Conservation (phyloP, 1,140 invertebrate genomes). For the Papilio glaucus region DNA sequence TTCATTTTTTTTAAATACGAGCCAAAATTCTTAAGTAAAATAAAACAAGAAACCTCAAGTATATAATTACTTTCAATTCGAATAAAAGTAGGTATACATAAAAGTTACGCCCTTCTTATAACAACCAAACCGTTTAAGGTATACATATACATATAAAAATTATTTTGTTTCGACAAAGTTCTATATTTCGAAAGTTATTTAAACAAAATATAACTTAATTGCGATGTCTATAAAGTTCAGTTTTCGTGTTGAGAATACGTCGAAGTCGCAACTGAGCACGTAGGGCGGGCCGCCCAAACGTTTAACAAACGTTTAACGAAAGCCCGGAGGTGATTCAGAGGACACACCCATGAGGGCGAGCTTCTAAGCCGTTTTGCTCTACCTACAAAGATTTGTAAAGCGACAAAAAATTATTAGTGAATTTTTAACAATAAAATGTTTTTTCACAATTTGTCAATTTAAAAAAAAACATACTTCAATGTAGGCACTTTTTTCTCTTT, state of each 20-base stretch:
- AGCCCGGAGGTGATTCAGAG: conserved; percentile 67
- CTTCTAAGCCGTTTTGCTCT: conserved; percentile 39
- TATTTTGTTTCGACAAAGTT: conserved; percentile 58
- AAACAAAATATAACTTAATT: conserved; percentile 42
- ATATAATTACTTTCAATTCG: conserved; percentile 29
- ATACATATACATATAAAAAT: conserved; percentile 65
- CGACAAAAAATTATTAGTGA: neutral
- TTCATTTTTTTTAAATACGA: too few species aligned
- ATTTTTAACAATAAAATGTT: neutral
- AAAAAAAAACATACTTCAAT: too few species aligned
- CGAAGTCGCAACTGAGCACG: conserved; percentile 52
- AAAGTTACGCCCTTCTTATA: conserved; percentile 62
- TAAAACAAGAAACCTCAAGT: too few species aligned
- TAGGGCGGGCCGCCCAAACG: conserved; percentile 82
- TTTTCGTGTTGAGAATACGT: conserved; percentile 42
- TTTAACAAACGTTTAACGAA: conserved; percentile 80
- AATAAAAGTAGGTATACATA: conserved; percentile 48
- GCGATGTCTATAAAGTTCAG: conserved; percentile 39
- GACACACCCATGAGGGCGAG: conserved; percentile 75
- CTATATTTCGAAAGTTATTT: conserved; percentile 38
- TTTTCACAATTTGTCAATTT: neutral
- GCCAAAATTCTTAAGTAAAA: too few species aligned
- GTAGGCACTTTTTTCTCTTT: too few species aligned
- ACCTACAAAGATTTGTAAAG: conserved; percentile 37
- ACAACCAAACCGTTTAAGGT: conserved; percentile 69